A percentile compares a stretch with the other conserved stretches of the same genome.
Evolutionary conservation across 2,113 vertebrate species (phyloP).

Genomic region (Egretta garzetta): DNA sequence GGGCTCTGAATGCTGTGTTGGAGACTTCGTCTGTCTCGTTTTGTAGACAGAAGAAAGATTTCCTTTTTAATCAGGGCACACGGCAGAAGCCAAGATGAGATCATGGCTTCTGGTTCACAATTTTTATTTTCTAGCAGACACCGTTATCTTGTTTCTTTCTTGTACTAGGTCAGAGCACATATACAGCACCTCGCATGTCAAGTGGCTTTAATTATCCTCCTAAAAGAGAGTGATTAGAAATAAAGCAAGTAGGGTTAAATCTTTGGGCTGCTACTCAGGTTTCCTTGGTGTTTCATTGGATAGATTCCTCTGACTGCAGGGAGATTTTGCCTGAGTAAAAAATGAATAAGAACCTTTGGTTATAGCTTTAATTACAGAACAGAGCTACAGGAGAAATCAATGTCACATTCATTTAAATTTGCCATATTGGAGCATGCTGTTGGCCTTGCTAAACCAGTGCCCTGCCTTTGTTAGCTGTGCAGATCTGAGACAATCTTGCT

Average conservation of each 20-base stretch:
- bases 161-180: neutral
- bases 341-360: neutral
- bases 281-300: neutral
- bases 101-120: neutral
- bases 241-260: constrained; percentile 8
- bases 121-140: constrained; percentile 1
- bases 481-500: neutral
- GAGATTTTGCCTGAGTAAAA: neutral
- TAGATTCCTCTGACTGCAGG: neutral
- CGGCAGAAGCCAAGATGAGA: constrained; percentile 11
- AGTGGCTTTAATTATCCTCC: constrained; percentile 13
- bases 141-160: neutral
- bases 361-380: constrained; percentile 29
- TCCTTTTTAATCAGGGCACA: constrained; percentile 10
- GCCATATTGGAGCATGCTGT: neutral
- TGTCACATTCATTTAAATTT: constrained; percentile 20
- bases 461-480: neutral
- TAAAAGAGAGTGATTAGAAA: neutral
- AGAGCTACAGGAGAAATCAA: constrained; percentile 12
- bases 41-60: neutral
- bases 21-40: neutral
- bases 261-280: neutral
- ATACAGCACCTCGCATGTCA: neutral
- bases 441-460: neutral
- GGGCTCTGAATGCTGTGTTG: neutral